Evolutionary conservation across 1,140 invertebrate species (phyloP).

Genomic region (Diachasma alloeum): DNA sequence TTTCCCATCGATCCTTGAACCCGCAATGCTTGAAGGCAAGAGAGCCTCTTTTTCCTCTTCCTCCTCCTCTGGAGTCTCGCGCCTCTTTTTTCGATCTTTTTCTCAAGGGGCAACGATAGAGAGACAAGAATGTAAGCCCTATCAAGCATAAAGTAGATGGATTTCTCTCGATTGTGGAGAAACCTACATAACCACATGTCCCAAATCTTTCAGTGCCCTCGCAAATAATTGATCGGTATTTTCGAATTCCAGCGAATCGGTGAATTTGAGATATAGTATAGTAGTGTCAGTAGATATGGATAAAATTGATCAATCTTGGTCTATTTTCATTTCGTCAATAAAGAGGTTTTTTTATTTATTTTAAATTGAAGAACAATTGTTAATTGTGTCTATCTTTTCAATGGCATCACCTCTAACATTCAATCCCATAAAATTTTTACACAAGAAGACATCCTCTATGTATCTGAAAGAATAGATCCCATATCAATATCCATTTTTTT

Average conservation of each 20-base stretch:
- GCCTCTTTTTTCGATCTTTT: not conserved
- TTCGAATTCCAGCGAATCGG: constrained; percentile 18
- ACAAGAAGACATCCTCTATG: too few species aligned
- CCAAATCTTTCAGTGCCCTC: constrained; percentile 22
- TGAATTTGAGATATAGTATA: not conserved
- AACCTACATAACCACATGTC: not conserved
- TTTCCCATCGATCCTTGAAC: not conserved
- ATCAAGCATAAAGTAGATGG: not conserved
- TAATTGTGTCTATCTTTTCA: too few species aligned
- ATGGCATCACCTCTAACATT: too few species aligned
- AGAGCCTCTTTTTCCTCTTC: not conserved
- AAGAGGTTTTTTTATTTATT: too few species aligned
- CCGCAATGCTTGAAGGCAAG: not conserved
- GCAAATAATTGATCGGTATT: constrained; percentile 29
- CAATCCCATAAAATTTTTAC: too few species aligned
- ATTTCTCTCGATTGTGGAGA: not conserved
- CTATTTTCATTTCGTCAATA: too few species aligned
- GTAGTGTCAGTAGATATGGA: not conserved
- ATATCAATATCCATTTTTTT: too few species aligned
- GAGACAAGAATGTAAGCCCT: not conserved
- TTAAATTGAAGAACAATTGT: too few species aligned
- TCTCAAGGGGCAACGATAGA: not conserved
- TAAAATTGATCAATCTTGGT: not conserved
- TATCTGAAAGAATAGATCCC: too few species aligned
- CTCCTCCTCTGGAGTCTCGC: not conserved